phyloP scores from a whole-genome alignment of 2,888 invertebrate genomes.

The Brachypalpus laphriformis region DNA sequence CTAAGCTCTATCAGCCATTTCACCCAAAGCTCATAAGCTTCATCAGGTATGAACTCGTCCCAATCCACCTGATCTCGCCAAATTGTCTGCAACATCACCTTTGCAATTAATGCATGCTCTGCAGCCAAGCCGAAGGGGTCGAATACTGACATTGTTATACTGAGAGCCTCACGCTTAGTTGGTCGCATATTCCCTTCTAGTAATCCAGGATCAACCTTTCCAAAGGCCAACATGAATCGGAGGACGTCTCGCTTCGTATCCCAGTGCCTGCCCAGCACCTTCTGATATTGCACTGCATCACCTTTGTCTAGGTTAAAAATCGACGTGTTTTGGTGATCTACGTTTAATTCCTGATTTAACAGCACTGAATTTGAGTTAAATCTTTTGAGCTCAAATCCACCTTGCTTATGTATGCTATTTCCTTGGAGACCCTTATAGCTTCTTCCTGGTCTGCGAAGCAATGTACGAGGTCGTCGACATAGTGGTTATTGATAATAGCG shows the following conservation, averaged over 20 bases:
- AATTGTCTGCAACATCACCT: not conserved
- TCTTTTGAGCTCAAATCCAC: too few species aligned
- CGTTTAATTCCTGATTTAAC: too few species aligned
- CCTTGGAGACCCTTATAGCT: too few species aligned
- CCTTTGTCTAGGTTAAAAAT: not conserved
- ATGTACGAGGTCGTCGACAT: too few species aligned
- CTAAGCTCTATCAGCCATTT: too few species aligned
- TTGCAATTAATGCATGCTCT: not conserved
- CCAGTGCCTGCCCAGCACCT: slow-evolving; percentile 61
- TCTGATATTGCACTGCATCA: not conserved
- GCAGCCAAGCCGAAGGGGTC: too few species aligned
- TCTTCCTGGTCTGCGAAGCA: too few species aligned
- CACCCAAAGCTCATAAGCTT: not conserved
- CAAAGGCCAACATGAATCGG: slow-evolving; percentile 44
- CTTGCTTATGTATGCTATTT: too few species aligned
- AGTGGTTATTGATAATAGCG: too few species aligned
- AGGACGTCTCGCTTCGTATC: slow-evolving; percentile 10
- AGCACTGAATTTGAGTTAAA: too few species aligned
- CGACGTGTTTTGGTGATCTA: too few species aligned
- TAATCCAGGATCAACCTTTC: slow-evolving; percentile 26
- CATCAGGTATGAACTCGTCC: not conserved
- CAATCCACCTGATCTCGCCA: not conserved
- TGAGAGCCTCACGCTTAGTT: slow-evolving; percentile 16
- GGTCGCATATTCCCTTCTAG: slow-evolving; percentile 25
- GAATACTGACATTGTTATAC: not conserved